A percentile compares a stretch with the other conserved stretches of the same genome.
These are phyloP conservation scores for Leptinotarsa texana DNA, from an alignment of 1,140 invertebrate genomes.

Conservation along the genomic window DNA sequence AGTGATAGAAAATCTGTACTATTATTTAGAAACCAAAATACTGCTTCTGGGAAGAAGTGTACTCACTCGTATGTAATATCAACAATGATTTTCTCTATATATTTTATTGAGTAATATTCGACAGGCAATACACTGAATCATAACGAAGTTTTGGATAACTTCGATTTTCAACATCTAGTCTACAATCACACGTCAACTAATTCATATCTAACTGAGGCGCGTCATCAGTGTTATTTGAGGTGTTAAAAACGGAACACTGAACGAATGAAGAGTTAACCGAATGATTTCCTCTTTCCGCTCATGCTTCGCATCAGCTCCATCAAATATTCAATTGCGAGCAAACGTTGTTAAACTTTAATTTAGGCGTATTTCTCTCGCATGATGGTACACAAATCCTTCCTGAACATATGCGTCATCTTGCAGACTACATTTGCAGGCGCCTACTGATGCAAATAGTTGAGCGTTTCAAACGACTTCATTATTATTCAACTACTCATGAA, in stretches of 20 bases:
- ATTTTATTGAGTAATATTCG: too few relatives aligned
- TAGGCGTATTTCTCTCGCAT: neutral
- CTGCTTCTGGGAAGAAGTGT: too few relatives aligned
- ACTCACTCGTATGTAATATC: too few relatives aligned
- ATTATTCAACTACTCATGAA: slow-evolving; percentile 3
- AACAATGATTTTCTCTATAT: too few relatives aligned
- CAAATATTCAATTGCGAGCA: neutral
- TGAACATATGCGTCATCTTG: neutral
- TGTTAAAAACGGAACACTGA: neutral
- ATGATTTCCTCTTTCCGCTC: neutral
- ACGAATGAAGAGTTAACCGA: neutral
- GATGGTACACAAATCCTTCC: neutral
- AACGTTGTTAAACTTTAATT: slow-evolving; percentile 1
- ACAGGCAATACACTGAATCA: too few relatives aligned
- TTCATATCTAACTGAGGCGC: too few relatives aligned
- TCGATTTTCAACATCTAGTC: too few relatives aligned
- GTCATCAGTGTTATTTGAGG: neutral
- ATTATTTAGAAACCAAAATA: too few relatives aligned
- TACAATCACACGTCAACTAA: too few relatives aligned
- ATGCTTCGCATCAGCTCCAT: neutral
- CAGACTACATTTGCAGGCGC: slow-evolving; percentile 1
- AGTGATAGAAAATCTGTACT: too few relatives aligned
- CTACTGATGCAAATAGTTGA: neutral
- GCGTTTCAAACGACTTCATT: neutral
- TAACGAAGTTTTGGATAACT: too few relatives aligned